These are phyloP conservation scores for Anthrax anthrax DNA, from an alignment of 2,888 invertebrate genomes.

Conservation along the genomic window DNA sequence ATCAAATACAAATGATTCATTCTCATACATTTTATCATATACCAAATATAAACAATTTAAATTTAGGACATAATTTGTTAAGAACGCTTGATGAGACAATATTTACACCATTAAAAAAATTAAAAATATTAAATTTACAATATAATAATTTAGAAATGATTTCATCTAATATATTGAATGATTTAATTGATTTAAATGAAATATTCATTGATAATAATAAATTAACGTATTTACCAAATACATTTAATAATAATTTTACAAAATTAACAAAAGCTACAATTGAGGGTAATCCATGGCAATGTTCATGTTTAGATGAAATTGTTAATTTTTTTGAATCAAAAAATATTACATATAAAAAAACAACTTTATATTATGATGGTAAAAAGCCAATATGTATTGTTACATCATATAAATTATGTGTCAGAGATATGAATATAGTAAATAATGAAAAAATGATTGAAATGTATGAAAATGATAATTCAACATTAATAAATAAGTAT, in stretches of 20 bases:
- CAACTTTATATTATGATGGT: conserved; percentile 21
- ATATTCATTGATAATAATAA: conserved; percentile 27
- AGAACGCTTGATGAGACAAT: conserved; percentile 19
- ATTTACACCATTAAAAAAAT: conserved; percentile 22
- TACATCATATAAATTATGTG: conserved; percentile 15
- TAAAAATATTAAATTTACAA: conserved; percentile 25
- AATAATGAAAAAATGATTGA: conserved; percentile 18
- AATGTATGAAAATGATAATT: neutral
- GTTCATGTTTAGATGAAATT: conserved; percentile 23
- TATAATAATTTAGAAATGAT: conserved; percentile 23
- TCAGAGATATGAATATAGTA: conserved; percentile 18
- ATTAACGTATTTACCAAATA: conserved; percentile 23
- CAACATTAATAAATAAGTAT: too few relatives aligned
- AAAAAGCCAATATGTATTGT: conserved; percentile 23
- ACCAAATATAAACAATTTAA: conserved; percentile 24
- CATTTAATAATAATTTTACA: conserved; percentile 19
- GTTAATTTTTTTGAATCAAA: conserved; percentile 18
- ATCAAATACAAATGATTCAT: conserved; percentile 20
- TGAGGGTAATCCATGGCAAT: conserved; percentile 33
- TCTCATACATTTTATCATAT: conserved; percentile 20
- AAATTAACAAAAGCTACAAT: conserved; percentile 19
- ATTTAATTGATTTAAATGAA: conserved; percentile 15
- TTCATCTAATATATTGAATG: conserved; percentile 8
- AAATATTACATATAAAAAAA: conserved; percentile 18
- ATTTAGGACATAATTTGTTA: conserved; percentile 23